Conservation (phyloP, 2,888 invertebrate genomes). For the Habrosyne pyritoides region DNA sequence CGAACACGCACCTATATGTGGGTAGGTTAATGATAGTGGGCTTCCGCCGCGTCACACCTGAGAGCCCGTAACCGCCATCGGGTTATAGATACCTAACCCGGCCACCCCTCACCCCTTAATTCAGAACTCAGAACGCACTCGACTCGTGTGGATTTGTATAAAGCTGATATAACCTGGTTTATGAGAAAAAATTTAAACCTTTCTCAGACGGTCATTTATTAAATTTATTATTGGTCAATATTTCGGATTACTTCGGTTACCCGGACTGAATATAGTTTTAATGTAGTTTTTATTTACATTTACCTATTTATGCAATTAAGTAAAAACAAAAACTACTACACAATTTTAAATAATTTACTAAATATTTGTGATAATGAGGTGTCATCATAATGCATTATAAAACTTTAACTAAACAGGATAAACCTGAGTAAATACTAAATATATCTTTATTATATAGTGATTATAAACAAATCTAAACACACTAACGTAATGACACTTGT, state of each 20-base stretch:
- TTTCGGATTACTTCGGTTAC: too few species aligned
- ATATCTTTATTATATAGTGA: neutral
- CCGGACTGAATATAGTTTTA: too few species aligned
- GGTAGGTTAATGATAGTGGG: slow-evolving; percentile 81
- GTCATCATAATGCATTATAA: neutral
- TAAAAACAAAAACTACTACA: too few species aligned
- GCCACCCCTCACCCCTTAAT: slow-evolving; percentile 72
- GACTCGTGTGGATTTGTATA: slow-evolving; percentile 36
- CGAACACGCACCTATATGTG: slow-evolving; percentile 61
- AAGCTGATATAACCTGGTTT: slow-evolving; percentile 40
- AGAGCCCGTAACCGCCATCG: slow-evolving; percentile 81
- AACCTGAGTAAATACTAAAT: neutral
- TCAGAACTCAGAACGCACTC: slow-evolving; percentile 59
- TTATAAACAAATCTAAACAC: neutral
- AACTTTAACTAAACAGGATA: neutral
- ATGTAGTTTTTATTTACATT: too few species aligned
- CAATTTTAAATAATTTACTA: neutral
- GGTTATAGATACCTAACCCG: slow-evolving; percentile 70
- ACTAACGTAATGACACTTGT: neutral
- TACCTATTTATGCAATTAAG: too few species aligned
- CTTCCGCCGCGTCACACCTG: slow-evolving; percentile 84
- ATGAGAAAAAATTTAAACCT: neutral
- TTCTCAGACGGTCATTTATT: too few species aligned
- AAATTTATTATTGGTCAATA: too few species aligned
- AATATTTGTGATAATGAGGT: neutral